Evolutionary conservation across 1,140 invertebrate species (phyloP).

Genomic region (Metopolophium dirhodum): DNA sequence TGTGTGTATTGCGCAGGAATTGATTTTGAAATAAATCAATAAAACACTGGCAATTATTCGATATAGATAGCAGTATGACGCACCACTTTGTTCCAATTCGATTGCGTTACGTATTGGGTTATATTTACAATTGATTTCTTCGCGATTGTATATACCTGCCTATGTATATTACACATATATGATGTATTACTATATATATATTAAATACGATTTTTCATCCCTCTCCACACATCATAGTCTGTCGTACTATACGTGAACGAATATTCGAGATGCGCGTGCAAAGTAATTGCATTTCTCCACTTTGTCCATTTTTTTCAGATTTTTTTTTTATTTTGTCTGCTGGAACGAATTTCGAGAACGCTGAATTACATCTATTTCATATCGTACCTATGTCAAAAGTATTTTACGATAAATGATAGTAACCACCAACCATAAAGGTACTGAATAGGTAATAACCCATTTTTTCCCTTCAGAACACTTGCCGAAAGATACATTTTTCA

Average conservation of each 20-base stretch:
- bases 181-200: background rate
- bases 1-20: background rate
- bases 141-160: background rate
- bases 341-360: background rate
- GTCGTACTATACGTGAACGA: background rate
- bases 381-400: background rate
- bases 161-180: background rate
- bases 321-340: background rate
- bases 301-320: background rate
- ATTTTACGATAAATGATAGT: background rate
- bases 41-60: background rate
- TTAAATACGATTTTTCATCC: background rate
- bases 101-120: background rate
- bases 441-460: background rate
- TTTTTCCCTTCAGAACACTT: background rate
- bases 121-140: background rate
- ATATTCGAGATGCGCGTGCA: background rate
- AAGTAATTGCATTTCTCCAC: constrained; percentile 25
- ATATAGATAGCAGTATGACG: background rate
- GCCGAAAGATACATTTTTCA: background rate
- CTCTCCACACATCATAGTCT: background rate
- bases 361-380: background rate
- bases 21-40: background rate
- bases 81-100: background rate
- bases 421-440: background rate